Conservation (phyloP, 1,140 invertebrate genomes). For the Lordiphosa clarofinis region DNA sequence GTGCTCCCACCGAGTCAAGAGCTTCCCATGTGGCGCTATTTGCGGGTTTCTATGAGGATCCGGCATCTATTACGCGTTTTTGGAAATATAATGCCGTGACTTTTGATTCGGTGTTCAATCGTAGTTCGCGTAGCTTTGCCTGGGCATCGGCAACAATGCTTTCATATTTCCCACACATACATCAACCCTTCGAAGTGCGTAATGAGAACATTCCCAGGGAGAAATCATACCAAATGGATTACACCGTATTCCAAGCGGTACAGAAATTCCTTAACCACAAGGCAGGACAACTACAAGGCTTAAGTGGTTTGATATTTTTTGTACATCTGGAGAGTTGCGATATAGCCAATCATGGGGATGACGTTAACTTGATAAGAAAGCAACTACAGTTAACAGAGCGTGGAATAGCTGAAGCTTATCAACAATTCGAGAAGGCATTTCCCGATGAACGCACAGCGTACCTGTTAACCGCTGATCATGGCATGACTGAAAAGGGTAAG, state of each 20-base stretch:
- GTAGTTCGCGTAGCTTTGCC: constrained; percentile 82
- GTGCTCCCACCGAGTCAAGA: constrained; percentile 95
- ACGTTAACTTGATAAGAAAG: constrained; percentile 89
- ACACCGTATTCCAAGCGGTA: constrained; percentile 93
- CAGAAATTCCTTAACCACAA: constrained; percentile 84
- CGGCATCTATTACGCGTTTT: constrained; percentile 83
- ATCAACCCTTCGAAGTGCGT: constrained; percentile 58
- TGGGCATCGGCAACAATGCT: constrained; percentile 98
- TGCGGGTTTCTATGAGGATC: constrained; percentile 97
- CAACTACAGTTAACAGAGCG: constrained; percentile 90
- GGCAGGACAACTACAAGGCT: constrained; percentile 77
- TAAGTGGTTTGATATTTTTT: constrained; percentile 90
- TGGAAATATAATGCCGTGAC: constrained; percentile 90
- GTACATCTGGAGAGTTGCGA: constrained; percentile 96
- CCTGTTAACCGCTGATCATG: constrained; percentile 82
- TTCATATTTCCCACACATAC: constrained; percentile 82
- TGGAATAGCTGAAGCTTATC: constrained; percentile 86
- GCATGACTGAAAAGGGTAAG: too few relatives aligned
- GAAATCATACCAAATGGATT: constrained; percentile 85
- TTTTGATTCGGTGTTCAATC: constrained; percentile 98
- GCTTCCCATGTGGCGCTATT: constrained; percentile 96
- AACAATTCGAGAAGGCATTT: constrained; percentile 87
- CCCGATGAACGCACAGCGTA: constrained; percentile 90
- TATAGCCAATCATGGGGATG: constrained; percentile 85
- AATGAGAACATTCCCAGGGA: constrained; percentile 84